Percentiles rank a stretch among this genome's conserved stretches.
Conservation (phyloP, 1,140 invertebrate species). For the Bombyx mori region DNA sequence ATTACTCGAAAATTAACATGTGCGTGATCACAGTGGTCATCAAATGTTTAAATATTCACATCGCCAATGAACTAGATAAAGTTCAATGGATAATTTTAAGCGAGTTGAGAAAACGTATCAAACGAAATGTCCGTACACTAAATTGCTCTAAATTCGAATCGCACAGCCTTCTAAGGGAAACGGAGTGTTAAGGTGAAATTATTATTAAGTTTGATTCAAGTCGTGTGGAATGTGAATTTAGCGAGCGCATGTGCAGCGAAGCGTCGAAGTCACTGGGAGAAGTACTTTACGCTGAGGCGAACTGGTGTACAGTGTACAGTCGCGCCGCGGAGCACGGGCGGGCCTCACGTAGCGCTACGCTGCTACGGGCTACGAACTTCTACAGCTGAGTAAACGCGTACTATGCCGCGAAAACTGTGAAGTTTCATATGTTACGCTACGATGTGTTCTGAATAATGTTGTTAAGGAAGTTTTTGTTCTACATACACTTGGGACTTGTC, state of each 20-base stretch:
- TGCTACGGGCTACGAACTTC: conserved; percentile 43
- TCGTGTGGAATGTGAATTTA: conserved; percentile 15
- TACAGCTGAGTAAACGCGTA: conserved; percentile 29
- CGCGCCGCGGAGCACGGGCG: conserved; percentile 28
- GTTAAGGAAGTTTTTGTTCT: conserved; percentile 64
- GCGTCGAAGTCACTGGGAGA: conserved; percentile 27
- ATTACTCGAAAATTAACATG: too few species aligned
- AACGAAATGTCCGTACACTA: too few species aligned
- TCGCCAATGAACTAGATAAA: too few species aligned
- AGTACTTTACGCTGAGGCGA: conserved; percentile 13
- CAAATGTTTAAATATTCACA: too few species aligned
- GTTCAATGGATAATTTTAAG: too few species aligned
- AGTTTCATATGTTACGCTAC: conserved; percentile 30
- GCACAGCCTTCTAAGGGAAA: conserved; percentile 9
- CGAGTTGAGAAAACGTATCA: too few species aligned
- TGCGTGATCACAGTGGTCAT: too few species aligned
- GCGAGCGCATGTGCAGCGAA: conserved; percentile 53
- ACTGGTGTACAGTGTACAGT: conserved; percentile 27
- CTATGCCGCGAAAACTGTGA: conserved; percentile 34
- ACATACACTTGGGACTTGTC: conserved; percentile 67
- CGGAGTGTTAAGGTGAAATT: conserved; percentile 11
- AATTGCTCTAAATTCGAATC: not conserved
- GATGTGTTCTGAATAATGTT: conserved; percentile 64
- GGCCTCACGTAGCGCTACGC: conserved; percentile 45
- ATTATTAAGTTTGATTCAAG: conserved; percentile 13